These are phyloP conservation scores for Climacteris rufus DNA, from an alignment of 2,113 vertebrate genomes.

Conservation along the genomic window DNA sequence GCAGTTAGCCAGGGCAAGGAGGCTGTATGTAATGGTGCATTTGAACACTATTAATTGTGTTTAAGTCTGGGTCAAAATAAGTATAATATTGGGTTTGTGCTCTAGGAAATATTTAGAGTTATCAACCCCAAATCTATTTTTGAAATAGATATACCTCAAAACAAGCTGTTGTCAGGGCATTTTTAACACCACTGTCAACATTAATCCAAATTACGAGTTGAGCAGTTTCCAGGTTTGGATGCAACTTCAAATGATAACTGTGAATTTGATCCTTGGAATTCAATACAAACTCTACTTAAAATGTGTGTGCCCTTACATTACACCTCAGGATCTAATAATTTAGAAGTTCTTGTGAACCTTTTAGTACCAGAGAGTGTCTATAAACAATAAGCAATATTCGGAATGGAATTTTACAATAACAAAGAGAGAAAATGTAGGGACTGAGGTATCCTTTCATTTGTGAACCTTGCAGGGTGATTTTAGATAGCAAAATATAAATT, in stretches of 20 bases:
- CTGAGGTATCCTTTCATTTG: background rate
- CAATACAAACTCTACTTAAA: background rate
- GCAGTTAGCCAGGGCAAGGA: background rate
- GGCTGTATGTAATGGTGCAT: background rate
- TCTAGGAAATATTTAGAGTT: background rate
- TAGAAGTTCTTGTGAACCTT: background rate
- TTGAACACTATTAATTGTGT: background rate
- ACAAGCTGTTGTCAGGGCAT: background rate
- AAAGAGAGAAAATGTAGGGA: background rate
- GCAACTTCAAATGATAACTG: background rate
- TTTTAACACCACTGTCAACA: background rate
- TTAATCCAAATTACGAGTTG: background rate
- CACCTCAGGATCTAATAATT: background rate
- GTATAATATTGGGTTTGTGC: background rate
- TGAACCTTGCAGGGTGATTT: background rate
- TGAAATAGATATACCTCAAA: background rate
- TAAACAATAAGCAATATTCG: background rate
- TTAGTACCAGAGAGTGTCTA: background rate
- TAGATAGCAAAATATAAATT: background rate
- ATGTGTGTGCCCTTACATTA: fast-evolving
- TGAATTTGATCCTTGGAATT: background rate
- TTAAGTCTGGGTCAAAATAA: background rate
- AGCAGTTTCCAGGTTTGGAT: background rate
- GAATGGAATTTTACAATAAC: background rate
- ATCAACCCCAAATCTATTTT: background rate